These are phyloP conservation scores for Drosophila parthenogenetica DNA, from an alignment of 2,888 invertebrate species.

Conservation along the genomic window DNA sequence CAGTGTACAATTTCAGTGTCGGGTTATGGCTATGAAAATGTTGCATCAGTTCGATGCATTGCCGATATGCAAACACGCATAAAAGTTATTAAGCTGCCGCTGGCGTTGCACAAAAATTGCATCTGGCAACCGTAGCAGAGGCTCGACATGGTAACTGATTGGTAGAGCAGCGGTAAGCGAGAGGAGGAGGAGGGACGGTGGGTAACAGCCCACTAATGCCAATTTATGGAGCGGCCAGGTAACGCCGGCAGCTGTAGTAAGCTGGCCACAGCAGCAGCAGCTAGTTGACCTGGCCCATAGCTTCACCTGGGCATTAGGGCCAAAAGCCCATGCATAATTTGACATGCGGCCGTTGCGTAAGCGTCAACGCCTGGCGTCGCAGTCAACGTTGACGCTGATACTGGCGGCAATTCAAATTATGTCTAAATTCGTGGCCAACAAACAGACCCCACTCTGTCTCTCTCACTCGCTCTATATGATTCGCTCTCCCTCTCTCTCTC, in stretches of 20 bases:
- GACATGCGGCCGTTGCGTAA: slow-evolving; percentile 72
- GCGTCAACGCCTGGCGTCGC: slow-evolving; percentile 37
- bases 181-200: not conserved
- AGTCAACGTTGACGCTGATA: slow-evolving; percentile 25
- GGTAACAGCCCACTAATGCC: slow-evolving; percentile 65
- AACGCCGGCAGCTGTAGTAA: slow-evolving; percentile 54
- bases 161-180: not conserved
- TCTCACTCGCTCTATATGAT: too few relatives aligned
- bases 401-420: slow-evolving; percentile 67
- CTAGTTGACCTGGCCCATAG: slow-evolving; percentile 24
- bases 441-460: slow-evolving; percentile 25
- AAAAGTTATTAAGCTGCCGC: slow-evolving; percentile 77
- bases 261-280: slow-evolving; percentile 39
- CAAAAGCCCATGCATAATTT: slow-evolving; percentile 70
- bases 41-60: slow-evolving; percentile 61
- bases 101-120: slow-evolving; percentile 57
- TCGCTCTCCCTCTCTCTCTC: not conserved
- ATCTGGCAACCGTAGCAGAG: slow-evolving; percentile 42
- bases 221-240: slow-evolving; percentile 67
- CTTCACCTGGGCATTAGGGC: slow-evolving; percentile 18
- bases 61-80: slow-evolving; percentile 80
- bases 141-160: not conserved
- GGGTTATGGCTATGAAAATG: slow-evolving; percentile 13
- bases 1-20: slow-evolving; percentile 14
- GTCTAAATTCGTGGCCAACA: slow-evolving; percentile 64